Conservation (phyloP, 2,113 vertebrate species). For the Arizona elegans region DNA sequence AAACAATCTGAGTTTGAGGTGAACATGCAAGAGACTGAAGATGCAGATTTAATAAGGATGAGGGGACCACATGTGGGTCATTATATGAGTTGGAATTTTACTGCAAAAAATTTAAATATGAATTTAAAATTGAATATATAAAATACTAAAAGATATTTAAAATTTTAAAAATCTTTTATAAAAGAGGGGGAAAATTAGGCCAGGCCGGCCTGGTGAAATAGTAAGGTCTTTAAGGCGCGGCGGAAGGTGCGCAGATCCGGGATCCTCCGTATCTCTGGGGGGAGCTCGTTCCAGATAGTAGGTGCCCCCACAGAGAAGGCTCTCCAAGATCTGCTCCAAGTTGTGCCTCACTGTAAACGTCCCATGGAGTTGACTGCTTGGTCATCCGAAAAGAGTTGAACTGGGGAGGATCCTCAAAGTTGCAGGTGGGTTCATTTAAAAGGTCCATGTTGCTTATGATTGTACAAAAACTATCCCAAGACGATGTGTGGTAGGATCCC, state of each 20-base stretch:
- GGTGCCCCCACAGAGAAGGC: too few species aligned
- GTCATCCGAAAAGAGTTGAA: not conserved
- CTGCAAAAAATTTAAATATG: too few species aligned
- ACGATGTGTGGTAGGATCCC: not conserved
- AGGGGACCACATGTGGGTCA: not conserved
- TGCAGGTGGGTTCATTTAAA: not conserved
- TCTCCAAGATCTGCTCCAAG: not conserved
- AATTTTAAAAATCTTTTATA: too few species aligned
- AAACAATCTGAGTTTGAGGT: not conserved
- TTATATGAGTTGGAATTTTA: not conserved
- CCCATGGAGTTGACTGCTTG: not conserved
- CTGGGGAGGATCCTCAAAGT: not conserved
- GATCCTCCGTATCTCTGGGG: too few species aligned
- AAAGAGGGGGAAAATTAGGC: too few species aligned
- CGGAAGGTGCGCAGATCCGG: too few species aligned
- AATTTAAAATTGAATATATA: too few species aligned
- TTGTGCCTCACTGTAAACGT: not conserved
- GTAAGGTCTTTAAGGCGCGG: too few species aligned
- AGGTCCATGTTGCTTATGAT: not conserved
- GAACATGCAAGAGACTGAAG: not conserved
- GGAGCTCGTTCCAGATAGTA: too few species aligned
- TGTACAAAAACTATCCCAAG: not conserved
- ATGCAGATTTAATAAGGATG: not conserved
- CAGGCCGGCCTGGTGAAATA: too few species aligned
- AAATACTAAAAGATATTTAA: too few species aligned